phyloP scores from a whole-genome alignment of 2,113 vertebrate species.

The Triplophysa siluroides region DNA sequence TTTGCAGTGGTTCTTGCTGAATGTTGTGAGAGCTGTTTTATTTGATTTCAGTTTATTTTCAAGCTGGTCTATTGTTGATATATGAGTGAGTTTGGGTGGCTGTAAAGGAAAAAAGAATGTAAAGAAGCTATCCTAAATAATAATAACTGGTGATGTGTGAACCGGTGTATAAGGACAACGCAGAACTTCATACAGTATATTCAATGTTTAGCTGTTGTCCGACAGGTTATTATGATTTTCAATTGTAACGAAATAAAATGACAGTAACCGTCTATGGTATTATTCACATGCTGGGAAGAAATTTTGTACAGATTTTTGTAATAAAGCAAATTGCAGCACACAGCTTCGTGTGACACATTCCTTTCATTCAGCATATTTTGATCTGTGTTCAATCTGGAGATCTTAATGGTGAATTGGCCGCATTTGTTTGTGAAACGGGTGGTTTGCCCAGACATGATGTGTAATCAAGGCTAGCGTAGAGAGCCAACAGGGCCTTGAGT shows the following conservation, averaged over 20 bases:
- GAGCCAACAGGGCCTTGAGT: conserved; percentile 26
- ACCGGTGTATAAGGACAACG: conserved; percentile 30
- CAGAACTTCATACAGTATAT: conserved; percentile 36
- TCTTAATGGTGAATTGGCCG: conserved; percentile 26
- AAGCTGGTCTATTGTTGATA: conserved; percentile 34
- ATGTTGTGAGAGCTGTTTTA: conserved; percentile 40
- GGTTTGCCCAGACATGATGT: conserved; percentile 30
- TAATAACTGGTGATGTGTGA: conserved; percentile 10
- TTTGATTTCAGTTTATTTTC: conserved; percentile 12
- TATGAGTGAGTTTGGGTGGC: background rate
- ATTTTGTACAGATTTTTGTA: conserved; percentile 54
- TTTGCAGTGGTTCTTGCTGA: conserved; percentile 41
- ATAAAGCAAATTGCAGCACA: conserved; percentile 38
- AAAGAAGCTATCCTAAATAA: conserved; percentile 25
- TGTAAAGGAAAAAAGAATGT: conserved; percentile 36
- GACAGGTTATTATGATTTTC: conserved; percentile 22
- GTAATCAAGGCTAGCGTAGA: conserved; percentile 34
- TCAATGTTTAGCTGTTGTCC: conserved; percentile 37
- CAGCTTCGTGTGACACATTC: conserved; percentile 24
- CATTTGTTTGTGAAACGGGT: conserved; percentile 33
- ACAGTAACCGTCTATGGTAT: background rate
- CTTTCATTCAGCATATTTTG: conserved; percentile 2
- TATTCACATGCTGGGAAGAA: conserved; percentile 7
- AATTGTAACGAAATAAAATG: conserved; percentile 25
- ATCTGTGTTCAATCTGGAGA: background rate